Evolutionary conservation across 2,113 vertebrate genomes (phyloP).

Genomic region (Python bivittatus): DNA sequence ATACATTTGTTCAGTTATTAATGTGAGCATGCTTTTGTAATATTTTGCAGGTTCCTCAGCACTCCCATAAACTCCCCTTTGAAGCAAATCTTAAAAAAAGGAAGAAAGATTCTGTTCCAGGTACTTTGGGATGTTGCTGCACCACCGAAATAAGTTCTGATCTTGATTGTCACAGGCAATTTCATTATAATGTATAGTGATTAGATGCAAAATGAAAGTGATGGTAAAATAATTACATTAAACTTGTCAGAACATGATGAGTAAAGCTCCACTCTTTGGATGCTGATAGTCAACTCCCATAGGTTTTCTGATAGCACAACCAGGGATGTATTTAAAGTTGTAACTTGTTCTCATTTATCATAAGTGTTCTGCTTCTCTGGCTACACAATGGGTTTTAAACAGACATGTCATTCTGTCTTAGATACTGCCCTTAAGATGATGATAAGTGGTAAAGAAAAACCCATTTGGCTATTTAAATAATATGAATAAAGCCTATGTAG

Average conservation of each 20-base stretch:
- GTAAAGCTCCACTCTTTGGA: neutral
- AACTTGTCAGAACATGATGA: neutral
- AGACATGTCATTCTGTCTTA: neutral
- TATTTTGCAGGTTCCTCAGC: neutral
- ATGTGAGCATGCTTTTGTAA: neutral
- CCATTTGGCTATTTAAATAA: constrained; percentile 4
- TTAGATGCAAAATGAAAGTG: constrained; percentile 27
- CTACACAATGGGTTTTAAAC: neutral
- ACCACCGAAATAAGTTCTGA: neutral
- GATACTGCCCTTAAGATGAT: constrained; percentile 11
- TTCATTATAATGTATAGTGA: constrained; percentile 14
- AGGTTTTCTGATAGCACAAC: neutral
- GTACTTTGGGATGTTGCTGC: constrained; percentile 16
- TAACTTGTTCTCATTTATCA: constrained; percentile 14
- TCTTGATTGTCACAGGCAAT: constrained; percentile 33
- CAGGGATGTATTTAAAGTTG: neutral
- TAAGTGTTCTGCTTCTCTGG: neutral
- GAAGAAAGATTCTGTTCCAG: neutral
- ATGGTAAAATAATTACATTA: constrained; percentile 21
- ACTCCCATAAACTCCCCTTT: neutral
- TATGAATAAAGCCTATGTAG: neutral
- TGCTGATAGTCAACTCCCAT: neutral
- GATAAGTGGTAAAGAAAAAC: neutral
- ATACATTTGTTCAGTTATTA: neutral
- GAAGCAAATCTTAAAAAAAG: neutral